phyloP scores from a whole-genome alignment of 2,888 invertebrate genomes.

The Xanthorhoe designata region DNA sequence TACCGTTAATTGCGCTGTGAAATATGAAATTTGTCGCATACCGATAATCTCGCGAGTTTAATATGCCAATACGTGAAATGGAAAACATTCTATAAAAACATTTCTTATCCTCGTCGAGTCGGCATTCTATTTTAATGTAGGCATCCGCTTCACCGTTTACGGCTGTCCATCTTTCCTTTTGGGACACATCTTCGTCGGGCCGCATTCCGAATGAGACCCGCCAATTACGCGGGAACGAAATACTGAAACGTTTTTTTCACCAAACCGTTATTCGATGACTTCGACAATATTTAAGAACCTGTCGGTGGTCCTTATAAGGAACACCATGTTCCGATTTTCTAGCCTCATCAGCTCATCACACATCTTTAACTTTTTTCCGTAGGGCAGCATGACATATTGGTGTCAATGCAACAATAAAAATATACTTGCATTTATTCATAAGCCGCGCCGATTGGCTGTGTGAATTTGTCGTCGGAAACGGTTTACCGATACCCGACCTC shows the following conservation, averaged over 20 bases:
- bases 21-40: slow-evolving; percentile 42
- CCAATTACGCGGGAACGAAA: slow-evolving; percentile 73
- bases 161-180: slow-evolving; percentile 70
- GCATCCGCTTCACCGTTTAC: slow-evolving; percentile 65
- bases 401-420: slow-evolving; percentile 82
- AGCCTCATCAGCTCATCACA: slow-evolving; percentile 63
- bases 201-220: slow-evolving; percentile 74
- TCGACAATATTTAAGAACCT: slow-evolving; percentile 75
- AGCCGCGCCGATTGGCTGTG: slow-evolving; percentile 52
- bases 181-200: slow-evolving; percentile 72
- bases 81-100: slow-evolving; percentile 34
- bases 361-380: slow-evolving; percentile 68
- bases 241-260: slow-evolving; percentile 70
- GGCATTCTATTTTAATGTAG: slow-evolving; percentile 72
- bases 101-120: slow-evolving; percentile 46
- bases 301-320: slow-evolving; percentile 66
- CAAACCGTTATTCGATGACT: slow-evolving; percentile 77
- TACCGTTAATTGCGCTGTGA: slow-evolving; percentile 40
- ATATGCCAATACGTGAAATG: slow-evolving; percentile 26
- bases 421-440: slow-evolving; percentile 74
- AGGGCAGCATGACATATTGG: slow-evolving; percentile 68
- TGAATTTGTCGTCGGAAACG: slow-evolving; percentile 45
- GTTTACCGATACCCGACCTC: slow-evolving; percentile 76
- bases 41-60: slow-evolving; percentile 33
- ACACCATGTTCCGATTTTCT: slow-evolving; percentile 79